phyloP scores from a whole-genome alignment of 2,888 invertebrate genomes.

The Eupithecia inturbata region DNA sequence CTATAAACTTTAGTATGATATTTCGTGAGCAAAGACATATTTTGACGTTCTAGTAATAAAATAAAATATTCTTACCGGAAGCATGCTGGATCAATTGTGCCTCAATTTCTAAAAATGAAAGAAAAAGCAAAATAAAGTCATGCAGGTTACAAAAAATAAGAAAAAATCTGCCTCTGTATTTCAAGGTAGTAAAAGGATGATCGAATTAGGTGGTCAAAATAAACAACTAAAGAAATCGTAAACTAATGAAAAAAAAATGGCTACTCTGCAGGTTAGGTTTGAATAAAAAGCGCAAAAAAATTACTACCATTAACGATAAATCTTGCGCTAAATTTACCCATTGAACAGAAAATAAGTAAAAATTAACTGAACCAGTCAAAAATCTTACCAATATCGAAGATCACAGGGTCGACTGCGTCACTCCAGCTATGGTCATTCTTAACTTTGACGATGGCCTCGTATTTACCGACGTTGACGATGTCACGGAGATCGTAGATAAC shows the following conservation, averaged over 20 bases:
- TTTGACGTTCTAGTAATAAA: constrained; percentile 12
- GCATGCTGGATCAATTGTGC: constrained; percentile 69
- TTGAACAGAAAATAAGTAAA: neutral
- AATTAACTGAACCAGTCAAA: neutral
- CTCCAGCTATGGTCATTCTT: constrained; percentile 70
- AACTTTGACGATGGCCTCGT: constrained; percentile 65
- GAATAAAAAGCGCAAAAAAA: neutral
- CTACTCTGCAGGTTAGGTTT: neutral
- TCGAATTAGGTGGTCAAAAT: neutral
- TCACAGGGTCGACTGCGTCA: constrained; percentile 49
- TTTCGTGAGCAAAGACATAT: neutral
- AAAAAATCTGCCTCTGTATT: constrained; percentile 10
- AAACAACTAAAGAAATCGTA: neutral
- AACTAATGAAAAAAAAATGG: neutral
- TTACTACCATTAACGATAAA: neutral
- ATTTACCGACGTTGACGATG: constrained; percentile 58
- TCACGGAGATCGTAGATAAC: constrained; percentile 56
- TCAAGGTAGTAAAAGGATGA: neutral
- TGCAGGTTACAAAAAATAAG: constrained; percentile 43
- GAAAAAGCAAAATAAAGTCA: constrained; percentile 61
- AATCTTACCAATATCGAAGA: constrained; percentile 65
- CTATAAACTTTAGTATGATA: neutral
- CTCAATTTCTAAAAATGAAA: constrained; percentile 65
- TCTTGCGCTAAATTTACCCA: neutral
- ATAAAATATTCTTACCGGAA: constrained; percentile 64